A percentile compares a stretch with the other conserved stretches of the same genome.
Conservation (phyloP, 2,888 invertebrate genomes). For the Corythucha ciliata region DNA sequence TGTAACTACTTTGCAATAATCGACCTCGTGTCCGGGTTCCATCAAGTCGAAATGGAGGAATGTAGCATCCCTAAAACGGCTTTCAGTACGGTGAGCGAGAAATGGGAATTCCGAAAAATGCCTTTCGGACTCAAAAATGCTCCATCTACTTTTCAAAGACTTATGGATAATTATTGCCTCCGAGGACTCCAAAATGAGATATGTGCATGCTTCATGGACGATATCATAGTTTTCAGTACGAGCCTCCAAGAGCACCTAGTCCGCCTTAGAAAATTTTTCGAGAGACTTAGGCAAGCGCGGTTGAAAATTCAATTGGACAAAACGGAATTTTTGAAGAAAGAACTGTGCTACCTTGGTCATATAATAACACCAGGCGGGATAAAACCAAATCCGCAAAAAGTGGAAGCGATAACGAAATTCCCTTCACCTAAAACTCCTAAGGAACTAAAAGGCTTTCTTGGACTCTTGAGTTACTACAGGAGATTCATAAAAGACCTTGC, state of each 20-base stretch:
- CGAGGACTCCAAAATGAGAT: conserved; percentile 1
- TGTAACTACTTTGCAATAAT: conserved; percentile 6
- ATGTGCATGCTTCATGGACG: conserved; percentile 11
- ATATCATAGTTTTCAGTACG: conserved; percentile 9
- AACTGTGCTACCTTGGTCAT: conserved; percentile 21
- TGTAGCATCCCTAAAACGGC: conserved; percentile 9
- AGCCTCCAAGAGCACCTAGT: conserved; percentile 6
- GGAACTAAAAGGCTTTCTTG: conserved; percentile 19
- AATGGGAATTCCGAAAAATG: conserved; percentile 13
- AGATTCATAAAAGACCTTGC: neutral
- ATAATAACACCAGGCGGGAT: conserved; percentile 14
- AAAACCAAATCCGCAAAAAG: too few species aligned
- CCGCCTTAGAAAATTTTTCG: conserved; percentile 12
- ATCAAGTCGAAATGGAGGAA: conserved; percentile 21
- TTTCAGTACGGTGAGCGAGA: conserved; percentile 13
- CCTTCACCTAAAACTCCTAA: conserved; percentile 16
- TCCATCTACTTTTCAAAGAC: conserved; percentile 28
- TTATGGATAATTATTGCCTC: conserved; percentile 23
- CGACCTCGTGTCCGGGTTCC: conserved; percentile 19
- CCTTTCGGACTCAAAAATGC: conserved; percentile 18
- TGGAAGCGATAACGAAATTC: conserved; percentile 18
- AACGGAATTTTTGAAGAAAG: conserved; percentile 19
- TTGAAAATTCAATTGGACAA: too few species aligned
- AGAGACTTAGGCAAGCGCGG: conserved; percentile 7
- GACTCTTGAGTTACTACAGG: too few species aligned